Conservation (phyloP, 2,113 vertebrate species). For the Nerophis lumbriciformis region DNA sequence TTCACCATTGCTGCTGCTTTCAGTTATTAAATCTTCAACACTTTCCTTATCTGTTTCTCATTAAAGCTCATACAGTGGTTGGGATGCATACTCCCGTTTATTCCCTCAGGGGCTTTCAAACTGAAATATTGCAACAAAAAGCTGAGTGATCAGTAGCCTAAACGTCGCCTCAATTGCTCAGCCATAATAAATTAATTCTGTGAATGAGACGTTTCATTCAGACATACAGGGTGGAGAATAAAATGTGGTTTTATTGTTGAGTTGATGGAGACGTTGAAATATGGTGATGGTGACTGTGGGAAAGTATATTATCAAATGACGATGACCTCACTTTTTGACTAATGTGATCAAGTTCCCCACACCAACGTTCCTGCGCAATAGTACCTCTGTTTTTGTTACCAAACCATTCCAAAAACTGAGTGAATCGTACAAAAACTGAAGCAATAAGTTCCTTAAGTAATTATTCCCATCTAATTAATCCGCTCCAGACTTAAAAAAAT, state of each 20-base stretch:
- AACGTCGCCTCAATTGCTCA: background rate
- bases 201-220: background rate
- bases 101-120: slow-evolving; percentile 29
- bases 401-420: too few species aligned
- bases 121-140: slow-evolving; percentile 29
- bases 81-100: slow-evolving; percentile 14
- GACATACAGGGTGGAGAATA: background rate
- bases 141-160: slow-evolving; percentile 17
- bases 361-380: background rate
- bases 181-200: slow-evolving; percentile 2
- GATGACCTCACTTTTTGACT: background rate
- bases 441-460: too few species aligned
- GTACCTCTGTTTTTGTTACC: too few species aligned
- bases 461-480: too few species aligned
- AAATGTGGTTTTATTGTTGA: background rate
- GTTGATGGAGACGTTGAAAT: background rate
- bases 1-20: slow-evolving; percentile 17
- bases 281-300: background rate
- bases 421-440: too few species aligned
- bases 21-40: slow-evolving; percentile 21
- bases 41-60: slow-evolving; percentile 33
- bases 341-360: background rate
- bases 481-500: too few species aligned
- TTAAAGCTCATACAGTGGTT: slow-evolving; percentile 29
- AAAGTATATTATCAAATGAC: background rate